Evolutionary conservation across 2,113 vertebrate genomes (phyloP).

Genomic region (Hepsetus odoe): DNA sequence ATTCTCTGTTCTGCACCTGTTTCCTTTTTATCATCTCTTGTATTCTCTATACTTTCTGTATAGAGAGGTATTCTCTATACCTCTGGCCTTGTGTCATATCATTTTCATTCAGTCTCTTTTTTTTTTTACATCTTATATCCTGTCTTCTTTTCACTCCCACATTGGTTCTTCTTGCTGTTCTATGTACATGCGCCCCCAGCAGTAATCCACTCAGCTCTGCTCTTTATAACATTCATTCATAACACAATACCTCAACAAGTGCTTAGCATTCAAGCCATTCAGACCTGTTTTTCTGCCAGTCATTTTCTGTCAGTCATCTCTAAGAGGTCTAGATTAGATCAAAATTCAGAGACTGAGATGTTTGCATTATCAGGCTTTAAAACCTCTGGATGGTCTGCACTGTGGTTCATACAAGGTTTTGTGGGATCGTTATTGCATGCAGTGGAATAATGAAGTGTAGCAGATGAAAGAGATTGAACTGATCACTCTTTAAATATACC

Average conservation of each 20-base stretch:
- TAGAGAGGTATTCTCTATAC: background rate
- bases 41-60: background rate
- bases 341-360: background rate
- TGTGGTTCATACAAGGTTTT: background rate
- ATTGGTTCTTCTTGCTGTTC: background rate
- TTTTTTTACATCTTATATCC: background rate
- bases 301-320: background rate
- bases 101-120: too few species aligned
- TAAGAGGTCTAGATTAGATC: background rate
- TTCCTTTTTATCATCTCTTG: background rate
- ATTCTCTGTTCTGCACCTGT: too few species aligned
- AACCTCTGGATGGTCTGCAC: background rate
- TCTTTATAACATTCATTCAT: background rate
- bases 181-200: background rate
- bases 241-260: background rate
- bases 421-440: background rate
- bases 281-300: background rate
- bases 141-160: background rate
- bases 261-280: background rate
- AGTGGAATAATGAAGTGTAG: background rate
- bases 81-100: too few species aligned
- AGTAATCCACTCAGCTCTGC: background rate
- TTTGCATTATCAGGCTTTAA: background rate
- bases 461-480: background rate
- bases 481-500: constrained; percentile 32